These are phyloP conservation scores for Drosophila varians DNA, from an alignment of 1,140 invertebrate genomes.

Conservation along the genomic window DNA sequence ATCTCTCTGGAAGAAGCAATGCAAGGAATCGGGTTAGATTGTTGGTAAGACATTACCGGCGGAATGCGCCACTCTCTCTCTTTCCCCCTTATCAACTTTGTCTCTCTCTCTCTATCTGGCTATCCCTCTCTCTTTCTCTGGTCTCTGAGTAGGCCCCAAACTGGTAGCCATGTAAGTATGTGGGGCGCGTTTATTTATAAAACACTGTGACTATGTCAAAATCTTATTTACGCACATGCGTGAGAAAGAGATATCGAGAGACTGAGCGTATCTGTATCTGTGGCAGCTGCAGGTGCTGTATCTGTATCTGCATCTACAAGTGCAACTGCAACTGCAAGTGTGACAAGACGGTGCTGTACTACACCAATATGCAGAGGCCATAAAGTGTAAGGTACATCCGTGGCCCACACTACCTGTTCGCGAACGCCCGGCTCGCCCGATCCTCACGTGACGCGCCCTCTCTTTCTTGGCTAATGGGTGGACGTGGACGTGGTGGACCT, in stretches of 20 bases:
- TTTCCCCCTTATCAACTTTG: neutral
- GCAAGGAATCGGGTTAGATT: neutral
- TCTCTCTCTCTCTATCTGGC: conserved; percentile 1
- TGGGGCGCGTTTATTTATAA: conserved; percentile 81
- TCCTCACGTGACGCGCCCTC: conserved; percentile 41
- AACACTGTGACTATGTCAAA: conserved; percentile 81
- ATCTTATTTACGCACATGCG: conserved; percentile 62
- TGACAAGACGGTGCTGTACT: conserved; percentile 66
- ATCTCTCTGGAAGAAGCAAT: conserved; percentile 55
- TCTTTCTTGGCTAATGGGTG: conserved; percentile 2
- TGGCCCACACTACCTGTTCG: conserved; percentile 45
- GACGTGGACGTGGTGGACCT: neutral
- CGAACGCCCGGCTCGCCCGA: conserved; percentile 39
- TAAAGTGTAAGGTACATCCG: conserved; percentile 13
- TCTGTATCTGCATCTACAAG: neutral
- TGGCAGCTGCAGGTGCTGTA: neutral
- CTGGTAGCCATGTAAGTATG: conserved; percentile 65
- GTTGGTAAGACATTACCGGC: neutral
- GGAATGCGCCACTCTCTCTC: conserved; percentile 22
- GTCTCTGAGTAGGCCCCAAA: conserved; percentile 19
- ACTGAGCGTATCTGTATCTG: conserved; percentile 5
- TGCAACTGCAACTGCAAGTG: conserved; percentile 6
- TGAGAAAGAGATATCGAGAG: conserved; percentile 42
- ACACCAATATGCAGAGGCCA: neutral
- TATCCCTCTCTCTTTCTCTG: neutral